Percentiles rank a stretch among this genome's conserved stretches.
Conservation (phyloP, 1,140 invertebrate genomes). For the Anastrepha ludens region DNA sequence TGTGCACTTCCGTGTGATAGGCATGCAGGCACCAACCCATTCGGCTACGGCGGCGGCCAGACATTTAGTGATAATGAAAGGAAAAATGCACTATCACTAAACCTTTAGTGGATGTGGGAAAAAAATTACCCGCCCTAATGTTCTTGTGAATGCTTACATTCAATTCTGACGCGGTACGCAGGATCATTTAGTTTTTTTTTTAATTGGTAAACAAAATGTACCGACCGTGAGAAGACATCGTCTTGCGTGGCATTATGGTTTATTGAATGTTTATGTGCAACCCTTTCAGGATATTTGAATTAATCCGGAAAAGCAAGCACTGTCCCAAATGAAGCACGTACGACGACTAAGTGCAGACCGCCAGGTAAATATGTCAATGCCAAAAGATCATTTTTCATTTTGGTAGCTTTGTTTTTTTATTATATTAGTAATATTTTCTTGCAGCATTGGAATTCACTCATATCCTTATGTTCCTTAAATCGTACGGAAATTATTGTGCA, state of each 20-base stretch:
- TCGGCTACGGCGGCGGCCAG: no score
- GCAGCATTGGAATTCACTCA: neutral
- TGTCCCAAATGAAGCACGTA: constrained; percentile 16
- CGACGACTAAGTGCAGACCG: neutral
- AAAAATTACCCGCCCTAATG: neutral
- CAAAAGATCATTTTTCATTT: constrained; percentile 52
- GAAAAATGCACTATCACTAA: no score
- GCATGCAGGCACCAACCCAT: no score
- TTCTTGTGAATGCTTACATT: neutral
- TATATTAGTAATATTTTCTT: constrained; percentile 37
- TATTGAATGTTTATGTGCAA: constrained; percentile 44
- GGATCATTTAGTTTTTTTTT: constrained; percentile 34
- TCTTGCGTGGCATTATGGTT: constrained; percentile 43
- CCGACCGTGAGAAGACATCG: constrained; percentile 46
- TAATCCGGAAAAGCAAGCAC: constrained; percentile 42
- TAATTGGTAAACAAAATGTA: constrained; percentile 49
- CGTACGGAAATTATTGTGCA: constrained; percentile 29
- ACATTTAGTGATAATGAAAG: no score
- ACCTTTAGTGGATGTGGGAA: no score
- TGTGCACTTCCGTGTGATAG: no score
- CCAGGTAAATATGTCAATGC: constrained; percentile 49
- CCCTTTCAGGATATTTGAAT: constrained; percentile 40
- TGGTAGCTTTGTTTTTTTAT: neutral
- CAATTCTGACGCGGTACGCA: constrained; percentile 14
- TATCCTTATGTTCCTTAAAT: neutral